Evolutionary conservation across 2,113 vertebrate genomes (phyloP), one percentile per base, ranked within the genome.

Genomic region (Pomatorhinus ruficollis): DNA sequence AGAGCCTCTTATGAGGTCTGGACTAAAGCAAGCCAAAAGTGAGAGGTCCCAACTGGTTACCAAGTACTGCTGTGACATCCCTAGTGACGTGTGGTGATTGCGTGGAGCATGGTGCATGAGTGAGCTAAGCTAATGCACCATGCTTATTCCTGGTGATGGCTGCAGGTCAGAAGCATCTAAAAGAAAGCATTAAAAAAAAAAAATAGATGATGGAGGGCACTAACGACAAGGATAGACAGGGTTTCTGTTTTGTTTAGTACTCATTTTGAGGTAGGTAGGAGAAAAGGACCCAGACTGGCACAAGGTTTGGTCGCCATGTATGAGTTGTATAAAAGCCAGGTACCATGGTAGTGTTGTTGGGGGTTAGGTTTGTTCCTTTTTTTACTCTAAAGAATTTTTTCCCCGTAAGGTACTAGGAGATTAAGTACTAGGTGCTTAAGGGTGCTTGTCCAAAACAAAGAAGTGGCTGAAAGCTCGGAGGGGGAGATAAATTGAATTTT

Each of bases 31-130:
- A 50, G 22, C 4, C 44, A 10, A 3, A 10, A 9, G 24, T 9
- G 49, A 56, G 54, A 47, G 20, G 30, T n/a, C 6, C 14, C 54
- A 21, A 0, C 16, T 37, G 40, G 66, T 30, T 5, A 15, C 7
- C 2, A 1, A 40, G 45, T 2, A 16, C 50, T 75, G 52, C 39
- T 2, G 17, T 39, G 79, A 42, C 31, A 13, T 13, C n/a, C 19
- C 17, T 39, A 5, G 60, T 37, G 15, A 22, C 31, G 33, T 3
- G 12, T 1, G 1, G 61, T 3, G 53, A 13, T 5, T 10, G 27
- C 0, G 0, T 0, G 6, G 33, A n/a, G 27, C 72, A 7, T 0
- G 3, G 21, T 5, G 27, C 1, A 2, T 2, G 31, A 30, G 19
- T 10, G 30, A 49, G 47, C 11, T 2, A 16, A 31, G n/a, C 25